These are phyloP conservation scores for Parauchenoglanis ngamensis DNA, from an alignment of 2,797 vertebrate genomes.

Conservation along the genomic window DNA sequence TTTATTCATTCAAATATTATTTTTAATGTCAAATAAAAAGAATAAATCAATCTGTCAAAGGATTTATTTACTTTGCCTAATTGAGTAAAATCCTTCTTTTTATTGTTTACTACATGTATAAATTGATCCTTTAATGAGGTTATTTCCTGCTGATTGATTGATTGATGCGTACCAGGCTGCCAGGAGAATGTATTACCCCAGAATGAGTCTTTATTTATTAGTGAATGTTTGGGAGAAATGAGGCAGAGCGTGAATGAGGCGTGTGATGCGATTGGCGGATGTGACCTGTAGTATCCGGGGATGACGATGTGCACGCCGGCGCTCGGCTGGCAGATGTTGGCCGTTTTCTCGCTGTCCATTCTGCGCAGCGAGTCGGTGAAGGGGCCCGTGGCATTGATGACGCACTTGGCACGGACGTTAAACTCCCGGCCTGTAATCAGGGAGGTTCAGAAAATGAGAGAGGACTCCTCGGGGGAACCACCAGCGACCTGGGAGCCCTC, in stretches of 20 bases:
- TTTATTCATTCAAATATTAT: neutral
- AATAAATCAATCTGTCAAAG: neutral
- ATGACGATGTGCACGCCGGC: conserved; percentile 97
- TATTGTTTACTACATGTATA: too few species aligned
- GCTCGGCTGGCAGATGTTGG: conserved; percentile 93
- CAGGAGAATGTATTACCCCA: neutral
- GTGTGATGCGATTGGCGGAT: neutral
- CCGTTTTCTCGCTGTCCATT: conserved; percentile 85
- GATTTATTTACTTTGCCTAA: neutral
- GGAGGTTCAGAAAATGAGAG: conserved; percentile 50
- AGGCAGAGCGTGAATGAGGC: neutral
- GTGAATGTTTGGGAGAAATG: neutral
- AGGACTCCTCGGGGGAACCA: neutral
- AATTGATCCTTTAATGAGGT: neutral
- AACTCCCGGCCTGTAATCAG: conserved; percentile 86
- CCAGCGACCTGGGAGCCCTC: neutral
- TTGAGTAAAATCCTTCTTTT: neutral
- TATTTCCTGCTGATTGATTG: neutral
- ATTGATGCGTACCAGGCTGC: neutral
- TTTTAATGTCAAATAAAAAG: neutral
- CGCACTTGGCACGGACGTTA: conserved; percentile 92
- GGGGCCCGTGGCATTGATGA: conserved; percentile 96
- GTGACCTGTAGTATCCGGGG: conserved; percentile 95
- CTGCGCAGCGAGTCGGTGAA: conserved; percentile 94
- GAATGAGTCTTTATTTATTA: neutral